phyloP scores from a whole-genome alignment of 2,888 invertebrate genomes.

The Platycheirus albimanus region DNA sequence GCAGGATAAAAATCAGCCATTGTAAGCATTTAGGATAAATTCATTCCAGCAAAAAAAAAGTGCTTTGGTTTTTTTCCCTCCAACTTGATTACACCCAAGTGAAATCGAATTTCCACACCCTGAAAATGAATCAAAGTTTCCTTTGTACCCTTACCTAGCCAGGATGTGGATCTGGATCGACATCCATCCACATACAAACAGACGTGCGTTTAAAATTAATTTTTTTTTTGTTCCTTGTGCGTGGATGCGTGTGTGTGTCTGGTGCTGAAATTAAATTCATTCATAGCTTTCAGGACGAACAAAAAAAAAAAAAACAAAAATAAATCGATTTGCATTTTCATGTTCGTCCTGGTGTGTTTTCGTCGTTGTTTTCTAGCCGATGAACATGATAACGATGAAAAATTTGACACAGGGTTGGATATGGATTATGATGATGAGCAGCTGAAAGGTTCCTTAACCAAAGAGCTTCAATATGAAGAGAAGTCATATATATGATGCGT shows the following conservation, averaged over 20 bases:
- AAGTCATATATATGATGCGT: no score
- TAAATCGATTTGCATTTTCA: conserved; percentile 26
- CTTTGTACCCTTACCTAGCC: not conserved
- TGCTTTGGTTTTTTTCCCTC: conserved; percentile 10
- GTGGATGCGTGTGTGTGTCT: conserved; percentile 50
- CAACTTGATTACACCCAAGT: conserved; percentile 27
- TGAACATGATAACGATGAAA: conserved; percentile 22
- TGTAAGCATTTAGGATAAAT: conserved; percentile 30
- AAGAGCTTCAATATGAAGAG: conserved; percentile 27
- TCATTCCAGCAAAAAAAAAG: conserved; percentile 1
- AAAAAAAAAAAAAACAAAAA: not conserved
- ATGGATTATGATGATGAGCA: conserved; percentile 3
- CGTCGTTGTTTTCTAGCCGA: conserved; percentile 20
- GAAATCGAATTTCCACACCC: conserved; percentile 26
- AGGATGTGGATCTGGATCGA: no score
- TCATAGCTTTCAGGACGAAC: conserved; percentile 10
- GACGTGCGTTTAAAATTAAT: conserved; percentile 1
- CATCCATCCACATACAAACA: no score
- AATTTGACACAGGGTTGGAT: not conserved
- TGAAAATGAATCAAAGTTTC: conserved; percentile 15
- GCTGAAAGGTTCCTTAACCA: not conserved
- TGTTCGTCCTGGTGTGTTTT: conserved; percentile 16
- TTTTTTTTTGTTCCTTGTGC: conserved; percentile 6
- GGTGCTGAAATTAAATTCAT: conserved; percentile 64
- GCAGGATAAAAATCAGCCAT: not conserved